Evolutionary conservation across 2,888 invertebrate species (phyloP).

Genomic region (Melieria picta): DNA sequence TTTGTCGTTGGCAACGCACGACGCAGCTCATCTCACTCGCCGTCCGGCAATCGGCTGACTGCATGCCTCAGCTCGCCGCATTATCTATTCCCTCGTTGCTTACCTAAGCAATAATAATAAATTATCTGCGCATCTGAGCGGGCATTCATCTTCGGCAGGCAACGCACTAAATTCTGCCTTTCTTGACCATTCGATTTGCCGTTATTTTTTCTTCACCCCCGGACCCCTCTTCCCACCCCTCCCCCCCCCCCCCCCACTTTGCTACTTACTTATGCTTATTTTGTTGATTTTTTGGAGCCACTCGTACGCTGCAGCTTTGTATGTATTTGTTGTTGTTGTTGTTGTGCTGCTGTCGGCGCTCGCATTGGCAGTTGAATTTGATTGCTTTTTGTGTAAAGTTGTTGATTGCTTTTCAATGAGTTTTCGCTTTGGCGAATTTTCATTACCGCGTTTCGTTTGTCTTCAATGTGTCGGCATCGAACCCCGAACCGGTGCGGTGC

Average conservation of each 20-base stretch:
- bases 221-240: no score
- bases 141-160: slow-evolving; percentile 29
- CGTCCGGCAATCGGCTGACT: not conserved
- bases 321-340: not conserved
- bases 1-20: not conserved
- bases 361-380: not conserved
- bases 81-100: slow-evolving; percentile 47
- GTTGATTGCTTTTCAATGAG: slow-evolving; percentile 31
- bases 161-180: no score
- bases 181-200: not conserved
- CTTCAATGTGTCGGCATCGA: not conserved
- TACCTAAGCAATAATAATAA: slow-evolving; percentile 60
- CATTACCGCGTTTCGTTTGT: not conserved
- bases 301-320: not conserved
- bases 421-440: slow-evolving; percentile 11
- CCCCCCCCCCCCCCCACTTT: not conserved
- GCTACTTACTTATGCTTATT: not conserved
- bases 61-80: not conserved
- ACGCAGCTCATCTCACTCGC: no score
- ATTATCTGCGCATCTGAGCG: slow-evolving; percentile 47
- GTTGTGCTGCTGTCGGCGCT: not conserved
- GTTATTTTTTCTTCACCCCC: not conserved
- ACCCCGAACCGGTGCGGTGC: not conserved
- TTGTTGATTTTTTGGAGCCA: not conserved
- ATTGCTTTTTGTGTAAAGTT: slow-evolving; percentile 16